phyloP scores from a whole-genome alignment of 1,140 invertebrate genomes.

The fruit fly (Drosophila melanogaster) region Release_6_plus_ISO1_MT NC_004354.4:13645501-13646000 shows the following conservation, averaged over 20 bases:
- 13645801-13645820: conserved; percentile 71
- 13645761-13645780: conserved; percentile 62
- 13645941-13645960: not conserved
- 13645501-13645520: conserved; percentile 8
- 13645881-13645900: too few relatives aligned
- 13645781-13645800: conserved; percentile 80
- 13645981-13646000: not conserved
- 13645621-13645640: conserved; percentile 67
- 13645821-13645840: not conserved
- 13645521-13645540: conserved; percentile 1
- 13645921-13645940: not conserved
- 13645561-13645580: conserved; percentile 84
- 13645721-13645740: conserved; percentile 41
- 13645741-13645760: conserved; percentile 45
- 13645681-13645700: conserved; percentile 37
- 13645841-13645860: too few relatives aligned
- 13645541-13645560: conserved; percentile 58
- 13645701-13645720: conserved; percentile 31
- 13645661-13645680: conserved; percentile 25
- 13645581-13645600: conserved; percentile 82
- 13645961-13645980: conserved; percentile 4
- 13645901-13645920: not conserved
- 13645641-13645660: conserved; percentile 17
- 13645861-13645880: too few relatives aligned
- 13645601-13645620: conserved; percentile 84